A percentile compares a stretch with the other conserved stretches of the same genome.
phyloP scores from a whole-genome alignment of 1,140 invertebrate genomes.

The Papilio glaucus region DNA sequence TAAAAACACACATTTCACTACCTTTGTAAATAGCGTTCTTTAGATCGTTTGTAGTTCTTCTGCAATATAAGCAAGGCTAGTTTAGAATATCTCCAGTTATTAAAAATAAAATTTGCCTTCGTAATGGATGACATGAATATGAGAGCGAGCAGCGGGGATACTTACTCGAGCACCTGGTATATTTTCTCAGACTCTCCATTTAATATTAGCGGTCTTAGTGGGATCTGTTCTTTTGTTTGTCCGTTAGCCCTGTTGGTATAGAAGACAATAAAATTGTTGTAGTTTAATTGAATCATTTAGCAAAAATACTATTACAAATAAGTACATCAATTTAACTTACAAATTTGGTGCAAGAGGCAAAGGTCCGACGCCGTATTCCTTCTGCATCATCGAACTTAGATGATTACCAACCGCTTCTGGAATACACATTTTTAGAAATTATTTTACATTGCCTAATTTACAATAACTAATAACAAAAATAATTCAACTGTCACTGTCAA shows the following conservation, averaged over 20 bases:
- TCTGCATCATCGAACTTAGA: constrained; percentile 81
- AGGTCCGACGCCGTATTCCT: constrained; percentile 72
- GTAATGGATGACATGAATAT: constrained; percentile 24
- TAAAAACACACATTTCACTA: constrained; percentile 72
- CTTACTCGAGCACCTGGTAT: constrained; percentile 89
- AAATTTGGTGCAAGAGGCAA: constrained; percentile 73
- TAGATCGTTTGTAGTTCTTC: constrained; percentile 80
- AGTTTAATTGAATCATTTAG: constrained; percentile 21
- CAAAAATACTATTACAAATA: neutral
- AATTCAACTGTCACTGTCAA: no score
- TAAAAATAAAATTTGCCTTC: constrained; percentile 20
- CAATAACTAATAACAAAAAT: no score
- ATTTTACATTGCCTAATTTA: neutral
- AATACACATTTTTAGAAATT: constrained; percentile 36
- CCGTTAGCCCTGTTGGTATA: constrained; percentile 69
- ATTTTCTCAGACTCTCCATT: constrained; percentile 87
- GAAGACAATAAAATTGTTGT: neutral
- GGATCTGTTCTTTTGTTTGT: constrained; percentile 87
- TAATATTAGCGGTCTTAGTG: constrained; percentile 88
- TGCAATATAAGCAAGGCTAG: constrained; percentile 69
- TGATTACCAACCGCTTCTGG: constrained; percentile 78
- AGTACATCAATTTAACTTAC: constrained; percentile 59
- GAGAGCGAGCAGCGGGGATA: constrained; percentile 55
- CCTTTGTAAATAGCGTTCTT: constrained; percentile 80
- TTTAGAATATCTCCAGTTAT: constrained; percentile 44